Conservation (phyloP, 2,113 vertebrate genomes). For the Misgurnus mizolepis region DNA sequence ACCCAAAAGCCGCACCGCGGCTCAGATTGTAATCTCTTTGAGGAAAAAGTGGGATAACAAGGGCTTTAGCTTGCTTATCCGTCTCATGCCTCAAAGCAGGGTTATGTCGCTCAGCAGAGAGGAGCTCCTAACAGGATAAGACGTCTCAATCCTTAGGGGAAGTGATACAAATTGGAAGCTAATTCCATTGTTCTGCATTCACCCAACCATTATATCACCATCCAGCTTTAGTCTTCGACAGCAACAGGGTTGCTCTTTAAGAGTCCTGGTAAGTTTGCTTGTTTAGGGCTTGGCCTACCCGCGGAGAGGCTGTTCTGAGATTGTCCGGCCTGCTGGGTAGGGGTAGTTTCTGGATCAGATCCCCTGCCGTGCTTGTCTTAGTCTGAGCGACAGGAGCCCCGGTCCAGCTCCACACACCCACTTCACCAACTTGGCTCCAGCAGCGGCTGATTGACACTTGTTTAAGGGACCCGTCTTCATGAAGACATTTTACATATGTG, state of each 20-base stretch:
- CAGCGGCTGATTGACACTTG: conserved; percentile 77
- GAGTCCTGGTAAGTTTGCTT: conserved; percentile 61
- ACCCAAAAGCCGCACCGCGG: conserved; percentile 68
- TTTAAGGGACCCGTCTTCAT: conserved; percentile 71
- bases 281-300: conserved; percentile 60
- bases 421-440: conserved; percentile 49
- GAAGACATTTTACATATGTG: conserved; percentile 86
- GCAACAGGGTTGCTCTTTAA: conserved; percentile 53
- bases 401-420: conserved; percentile 44
- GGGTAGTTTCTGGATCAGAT: conserved; percentile 61
- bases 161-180: conserved; percentile 74
- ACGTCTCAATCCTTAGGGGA: conserved; percentile 61
- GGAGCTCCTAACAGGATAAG: conserved; percentile 70
- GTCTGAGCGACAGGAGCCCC: conserved; percentile 62
- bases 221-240: conserved; percentile 55
- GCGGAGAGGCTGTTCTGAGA: conserved; percentile 34
- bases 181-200: conserved; percentile 65
- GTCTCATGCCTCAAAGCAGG: conserved; percentile 61
- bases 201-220: conserved; percentile 62
- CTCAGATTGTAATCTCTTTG: conserved; percentile 73
- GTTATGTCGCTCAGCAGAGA: conserved; percentile 68
- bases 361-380: conserved; percentile 71
- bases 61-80: conserved; percentile 70
- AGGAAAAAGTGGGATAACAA: conserved; percentile 71
- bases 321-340: conserved; percentile 64